Conservation (phyloP, 2,888 invertebrate species). For the Catocala fraxini region DNA sequence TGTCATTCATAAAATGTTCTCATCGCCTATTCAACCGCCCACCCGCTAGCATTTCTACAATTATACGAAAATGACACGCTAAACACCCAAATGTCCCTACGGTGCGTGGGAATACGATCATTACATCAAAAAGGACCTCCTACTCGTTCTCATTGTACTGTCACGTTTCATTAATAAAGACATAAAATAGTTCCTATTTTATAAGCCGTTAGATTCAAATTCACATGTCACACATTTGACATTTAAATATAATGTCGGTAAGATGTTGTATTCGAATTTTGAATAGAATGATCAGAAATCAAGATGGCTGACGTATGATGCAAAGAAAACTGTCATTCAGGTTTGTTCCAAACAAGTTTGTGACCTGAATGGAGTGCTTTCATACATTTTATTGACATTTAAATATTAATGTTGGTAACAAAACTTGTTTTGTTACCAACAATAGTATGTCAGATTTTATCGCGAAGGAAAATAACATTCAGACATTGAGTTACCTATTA, state of each 20-base stretch:
- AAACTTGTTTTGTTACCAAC: too few species aligned
- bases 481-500: too few species aligned
- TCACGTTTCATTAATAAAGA: constrained; percentile 31
- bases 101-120: constrained; percentile 43
- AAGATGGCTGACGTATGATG: not conserved
- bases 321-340: too few species aligned
- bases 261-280: constrained; percentile 22
- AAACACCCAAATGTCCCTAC: constrained; percentile 26
- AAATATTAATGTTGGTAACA: too few species aligned
- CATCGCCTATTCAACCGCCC: constrained; percentile 28
- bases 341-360: too few species aligned
- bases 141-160: constrained; percentile 34
- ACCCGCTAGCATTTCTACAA: constrained; percentile 29
- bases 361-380: too few species aligned
- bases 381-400: too few species aligned
- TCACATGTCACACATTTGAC: not conserved
- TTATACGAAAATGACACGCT: constrained; percentile 36
- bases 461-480: too few species aligned
- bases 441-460: too few species aligned
- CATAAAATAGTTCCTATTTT: constrained; percentile 1
- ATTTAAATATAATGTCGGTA: too few species aligned
- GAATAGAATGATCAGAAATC: constrained; percentile 12
- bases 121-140: constrained; percentile 33
- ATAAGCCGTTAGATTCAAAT: constrained; percentile 11
- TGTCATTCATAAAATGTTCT: constrained; percentile 33